phyloP scores from a whole-genome alignment of 2,797 vertebrate species.

The Micromesistius poutassou region DNA sequence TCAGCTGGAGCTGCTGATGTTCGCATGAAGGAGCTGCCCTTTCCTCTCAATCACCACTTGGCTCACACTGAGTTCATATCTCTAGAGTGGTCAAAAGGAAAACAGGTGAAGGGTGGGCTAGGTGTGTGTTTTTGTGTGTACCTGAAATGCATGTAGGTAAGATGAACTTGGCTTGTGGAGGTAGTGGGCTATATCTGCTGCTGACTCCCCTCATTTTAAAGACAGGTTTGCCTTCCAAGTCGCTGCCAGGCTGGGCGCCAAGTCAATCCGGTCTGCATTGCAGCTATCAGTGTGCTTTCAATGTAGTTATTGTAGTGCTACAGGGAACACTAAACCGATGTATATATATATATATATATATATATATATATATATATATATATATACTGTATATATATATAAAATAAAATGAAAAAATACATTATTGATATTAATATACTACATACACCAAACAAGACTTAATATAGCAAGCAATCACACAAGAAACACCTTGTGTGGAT shows the following conservation, averaged over 20 bases:
- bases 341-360: neutral
- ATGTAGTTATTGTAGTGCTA: neutral
- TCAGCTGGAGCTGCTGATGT: neutral
- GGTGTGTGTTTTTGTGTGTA: neutral
- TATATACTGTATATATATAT: neutral
- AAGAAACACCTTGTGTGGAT: neutral
- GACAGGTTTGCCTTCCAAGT: neutral
- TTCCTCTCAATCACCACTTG: neutral
- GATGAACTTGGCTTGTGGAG: neutral
- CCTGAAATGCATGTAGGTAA: neutral
- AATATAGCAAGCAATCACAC: neutral
- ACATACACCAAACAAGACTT: constrained; percentile 1
- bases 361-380: neutral
- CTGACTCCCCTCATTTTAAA: neutral
- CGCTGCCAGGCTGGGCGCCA: neutral
- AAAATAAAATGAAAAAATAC: neutral
- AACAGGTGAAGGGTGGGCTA: neutral
- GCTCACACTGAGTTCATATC: neutral
- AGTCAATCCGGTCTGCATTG: neutral
- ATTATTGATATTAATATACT: neutral
- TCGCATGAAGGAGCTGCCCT: neutral
- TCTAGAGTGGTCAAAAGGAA: neutral
- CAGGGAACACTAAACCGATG: neutral
- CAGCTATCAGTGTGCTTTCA: constrained; percentile 1
- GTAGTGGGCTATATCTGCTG: neutral